Evolutionary conservation across 2,888 invertebrate genomes (phyloP).

Genomic region (Mamestra brassicae): DNA sequence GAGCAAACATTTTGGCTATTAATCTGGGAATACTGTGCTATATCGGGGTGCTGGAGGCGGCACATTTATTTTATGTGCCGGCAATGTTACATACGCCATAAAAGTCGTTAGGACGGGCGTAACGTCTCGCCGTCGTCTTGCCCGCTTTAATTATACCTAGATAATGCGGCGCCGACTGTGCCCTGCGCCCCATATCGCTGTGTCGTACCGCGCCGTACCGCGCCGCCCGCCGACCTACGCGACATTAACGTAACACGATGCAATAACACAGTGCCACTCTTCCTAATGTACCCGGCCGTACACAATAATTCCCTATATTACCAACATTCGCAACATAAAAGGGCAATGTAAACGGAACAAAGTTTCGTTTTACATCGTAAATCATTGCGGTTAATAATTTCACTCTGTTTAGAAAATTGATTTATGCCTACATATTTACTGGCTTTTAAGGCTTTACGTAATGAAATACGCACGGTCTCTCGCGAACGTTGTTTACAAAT

Average conservation of each 20-base stretch:
- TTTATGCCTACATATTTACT: conserved; percentile 84
- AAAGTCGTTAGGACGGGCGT: conserved; percentile 90
- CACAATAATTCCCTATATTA: conserved; percentile 73
- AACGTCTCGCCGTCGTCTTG: conserved; percentile 90
- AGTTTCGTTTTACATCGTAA: conserved; percentile 79
- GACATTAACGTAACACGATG: conserved; percentile 85
- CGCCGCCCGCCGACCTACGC: conserved; percentile 67
- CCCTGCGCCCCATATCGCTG: conserved; percentile 72
- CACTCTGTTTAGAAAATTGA: conserved; percentile 83
- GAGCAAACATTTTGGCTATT: conserved; percentile 89
- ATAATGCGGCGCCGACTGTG: conserved; percentile 85
- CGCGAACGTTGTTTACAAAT: conserved; percentile 60
- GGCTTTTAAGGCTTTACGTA: conserved; percentile 80
- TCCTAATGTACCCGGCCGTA: conserved; percentile 78
- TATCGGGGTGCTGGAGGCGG: conserved; percentile 86
- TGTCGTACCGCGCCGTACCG: conserved; percentile 21
- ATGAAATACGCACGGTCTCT: conserved; percentile 74
- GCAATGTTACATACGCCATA: conserved; percentile 91
- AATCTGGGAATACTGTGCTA: conserved; percentile 87
- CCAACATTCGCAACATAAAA: conserved; percentile 71
- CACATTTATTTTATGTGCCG: conserved; percentile 91
- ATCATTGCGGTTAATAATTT: conserved; percentile 83
- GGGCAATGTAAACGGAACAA: conserved; percentile 71
- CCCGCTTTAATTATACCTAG: conserved; percentile 90
- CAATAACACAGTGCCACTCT: conserved; percentile 85